phyloP scores from a whole-genome alignment of 37 sponge, comb jelly and placozoan species.

The Halisarca cf. caerulea region DNA sequence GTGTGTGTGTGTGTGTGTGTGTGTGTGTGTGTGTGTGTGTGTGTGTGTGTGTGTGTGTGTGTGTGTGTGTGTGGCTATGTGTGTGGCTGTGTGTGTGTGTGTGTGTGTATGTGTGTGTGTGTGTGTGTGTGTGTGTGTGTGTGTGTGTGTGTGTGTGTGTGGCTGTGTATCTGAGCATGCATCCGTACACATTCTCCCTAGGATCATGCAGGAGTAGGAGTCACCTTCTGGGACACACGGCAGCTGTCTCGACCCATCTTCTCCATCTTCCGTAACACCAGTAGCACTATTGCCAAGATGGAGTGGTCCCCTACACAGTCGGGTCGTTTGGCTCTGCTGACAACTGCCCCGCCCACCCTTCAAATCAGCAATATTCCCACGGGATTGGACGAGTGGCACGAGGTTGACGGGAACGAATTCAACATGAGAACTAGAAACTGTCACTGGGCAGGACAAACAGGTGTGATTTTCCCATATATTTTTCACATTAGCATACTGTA shows the following conservation, averaged over 20 bases:
- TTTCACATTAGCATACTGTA: too few species aligned
- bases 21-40: constrained; percentile 26
- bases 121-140: too few species aligned
- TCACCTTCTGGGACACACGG: constrained; percentile 65
- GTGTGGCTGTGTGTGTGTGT: not conserved
- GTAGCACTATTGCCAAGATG: not conserved
- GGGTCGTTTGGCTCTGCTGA: constrained; percentile 53
- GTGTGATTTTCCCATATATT: not conserved
- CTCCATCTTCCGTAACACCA: not conserved
- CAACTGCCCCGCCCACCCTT: constrained; percentile 56
- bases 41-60: constrained; percentile 18
- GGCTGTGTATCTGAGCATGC: not conserved
- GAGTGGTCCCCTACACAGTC: constrained; percentile 21
- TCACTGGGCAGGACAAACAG: not conserved
- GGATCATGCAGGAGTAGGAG: not conserved
- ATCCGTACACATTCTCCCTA: not conserved
- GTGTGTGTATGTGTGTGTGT: not conserved
- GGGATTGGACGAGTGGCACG: constrained; percentile 4
- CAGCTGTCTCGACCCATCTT: constrained; percentile 59
- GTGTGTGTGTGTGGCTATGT: constrained; percentile 12
- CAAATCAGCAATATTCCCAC: constrained; percentile 60
- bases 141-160: too few species aligned
- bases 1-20: constrained; percentile 35
- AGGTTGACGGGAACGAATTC: not conserved
- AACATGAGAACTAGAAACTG: not conserved